Percentiles rank a stretch among this genome's conserved stretches.
Evolutionary conservation across 2,888 invertebrate species (phyloP).

Genomic region (Dione vanillae): DNA sequence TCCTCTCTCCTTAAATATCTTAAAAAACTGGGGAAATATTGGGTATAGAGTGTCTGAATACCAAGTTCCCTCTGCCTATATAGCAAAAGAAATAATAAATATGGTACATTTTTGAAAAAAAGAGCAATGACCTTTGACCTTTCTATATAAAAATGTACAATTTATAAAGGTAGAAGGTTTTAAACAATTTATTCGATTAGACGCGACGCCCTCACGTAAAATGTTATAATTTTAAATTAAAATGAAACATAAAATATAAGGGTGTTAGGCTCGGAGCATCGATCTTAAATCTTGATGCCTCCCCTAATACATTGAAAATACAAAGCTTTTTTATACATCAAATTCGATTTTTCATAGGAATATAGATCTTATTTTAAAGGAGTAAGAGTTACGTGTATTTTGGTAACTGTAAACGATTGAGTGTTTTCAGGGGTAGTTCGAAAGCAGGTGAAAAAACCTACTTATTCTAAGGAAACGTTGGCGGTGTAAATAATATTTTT

Average conservation of each 20-base stretch:
- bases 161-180: neutral
- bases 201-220: conserved; percentile 5
- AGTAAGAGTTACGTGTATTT: neutral
- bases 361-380: conserved; percentile 23
- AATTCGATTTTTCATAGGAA: conserved; percentile 17
- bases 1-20: no score
- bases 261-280: conserved; percentile 48
- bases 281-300: conserved; percentile 56
- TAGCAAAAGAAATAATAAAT: no score
- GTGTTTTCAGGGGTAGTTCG: conserved; percentile 57
- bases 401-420: conserved; percentile 41
- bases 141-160: no score
- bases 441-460: conserved; percentile 69
- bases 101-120: no score
- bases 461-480: conserved; percentile 31
- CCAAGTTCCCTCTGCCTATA: neutral
- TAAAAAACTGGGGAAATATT: neutral
- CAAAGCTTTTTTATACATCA: conserved; percentile 28
- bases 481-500: conserved; percentile 50
- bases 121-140: no score
- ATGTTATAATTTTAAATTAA: conserved; percentile 23
- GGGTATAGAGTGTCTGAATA: neutral
- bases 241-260: conserved; percentile 25
- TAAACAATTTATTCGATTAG: neutral
- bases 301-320: conserved; percentile 53